Evolutionary conservation across 2,797 vertebrate genomes (phyloP).

Genomic region (Craterocephalus amniculus): DNA sequence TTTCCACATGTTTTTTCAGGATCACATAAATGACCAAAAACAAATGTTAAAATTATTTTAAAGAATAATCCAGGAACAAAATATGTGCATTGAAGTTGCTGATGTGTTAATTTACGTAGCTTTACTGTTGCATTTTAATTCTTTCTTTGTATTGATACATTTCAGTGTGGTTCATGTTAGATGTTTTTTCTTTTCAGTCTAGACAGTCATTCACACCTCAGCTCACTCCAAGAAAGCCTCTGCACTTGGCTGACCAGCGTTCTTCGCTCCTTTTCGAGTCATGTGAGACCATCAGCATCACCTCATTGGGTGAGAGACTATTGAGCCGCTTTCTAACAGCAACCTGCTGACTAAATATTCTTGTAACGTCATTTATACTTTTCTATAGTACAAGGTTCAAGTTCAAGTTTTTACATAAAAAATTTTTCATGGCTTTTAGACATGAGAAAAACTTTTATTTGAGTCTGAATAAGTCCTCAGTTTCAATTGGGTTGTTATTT

Average conservation of each 20-base stretch:
- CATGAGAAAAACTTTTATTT: too few relatives aligned
- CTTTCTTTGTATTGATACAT: conserved; percentile 6
- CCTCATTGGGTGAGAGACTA: conserved; percentile 71
- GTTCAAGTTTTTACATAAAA: background rate
- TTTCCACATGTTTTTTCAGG: background rate
- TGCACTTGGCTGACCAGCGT: conserved; percentile 83
- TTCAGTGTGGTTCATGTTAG: background rate
- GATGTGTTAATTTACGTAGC: background rate
- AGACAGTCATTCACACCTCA: conserved; percentile 80
- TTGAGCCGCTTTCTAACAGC: background rate
- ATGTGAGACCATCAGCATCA: conserved; percentile 84
- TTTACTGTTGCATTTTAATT: background rate
- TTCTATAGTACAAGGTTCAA: background rate
- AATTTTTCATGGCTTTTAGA: background rate
- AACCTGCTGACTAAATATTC: background rate
- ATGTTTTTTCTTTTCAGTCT: conserved; percentile 55
- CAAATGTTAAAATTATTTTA: background rate
- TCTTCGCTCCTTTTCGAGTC: conserved; percentile 87
- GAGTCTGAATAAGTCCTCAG: too few relatives aligned
- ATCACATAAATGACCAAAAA: background rate
- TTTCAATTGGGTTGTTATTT: too few relatives aligned
- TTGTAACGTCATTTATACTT: background rate
- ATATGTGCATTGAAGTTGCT: background rate
- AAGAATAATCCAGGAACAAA: background rate
- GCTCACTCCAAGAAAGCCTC: conserved; percentile 81